Percentiles rank a stretch among this genome's conserved stretches.
phyloP scores from a whole-genome alignment of 2,888 invertebrate species.

The Axea sp. region DNA sequence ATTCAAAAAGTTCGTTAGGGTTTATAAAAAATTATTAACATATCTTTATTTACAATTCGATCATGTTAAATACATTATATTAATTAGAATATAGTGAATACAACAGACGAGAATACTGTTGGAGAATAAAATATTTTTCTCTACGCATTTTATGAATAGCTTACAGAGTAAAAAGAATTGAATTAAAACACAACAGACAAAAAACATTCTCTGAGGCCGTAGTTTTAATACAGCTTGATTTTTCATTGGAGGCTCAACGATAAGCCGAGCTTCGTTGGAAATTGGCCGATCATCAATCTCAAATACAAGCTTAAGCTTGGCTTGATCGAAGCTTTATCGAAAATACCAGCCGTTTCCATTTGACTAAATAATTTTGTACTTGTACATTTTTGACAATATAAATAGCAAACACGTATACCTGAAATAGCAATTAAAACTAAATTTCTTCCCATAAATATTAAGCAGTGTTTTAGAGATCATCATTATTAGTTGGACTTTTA shows the following conservation, averaged over 20 bases:
- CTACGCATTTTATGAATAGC: too few species aligned
- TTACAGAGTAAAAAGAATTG: too few species aligned
- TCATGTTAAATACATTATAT: too few species aligned
- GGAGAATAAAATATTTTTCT: too few species aligned
- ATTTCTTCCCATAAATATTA: too few species aligned
- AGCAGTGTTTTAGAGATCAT: too few species aligned
- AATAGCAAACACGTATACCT: slow-evolving; percentile 4
- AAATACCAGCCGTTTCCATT: slow-evolving; percentile 34
- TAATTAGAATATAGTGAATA: too few species aligned
- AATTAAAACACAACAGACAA: slow-evolving; percentile 9
- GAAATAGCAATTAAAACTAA: neutral
- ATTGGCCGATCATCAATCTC: slow-evolving; percentile 54
- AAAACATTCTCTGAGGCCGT: slow-evolving; percentile 11
- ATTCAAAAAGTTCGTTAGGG: too few species aligned
- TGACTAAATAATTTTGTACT: slow-evolving; percentile 42
- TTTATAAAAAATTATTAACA: too few species aligned
- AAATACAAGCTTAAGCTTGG: slow-evolving; percentile 44
- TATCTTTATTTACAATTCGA: too few species aligned
- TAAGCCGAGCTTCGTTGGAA: slow-evolving; percentile 50
- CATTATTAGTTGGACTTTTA: too few species aligned
- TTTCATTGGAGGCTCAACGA: slow-evolving; percentile 47
- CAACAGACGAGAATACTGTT: too few species aligned
- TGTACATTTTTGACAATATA: slow-evolving; percentile 12
- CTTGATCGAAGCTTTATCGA: slow-evolving; percentile 37
- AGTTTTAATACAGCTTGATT: slow-evolving; percentile 42